Base-by-base conservation (phyloP, 2,888 invertebrate genomes). In the Latheticus oryzae region DNA sequence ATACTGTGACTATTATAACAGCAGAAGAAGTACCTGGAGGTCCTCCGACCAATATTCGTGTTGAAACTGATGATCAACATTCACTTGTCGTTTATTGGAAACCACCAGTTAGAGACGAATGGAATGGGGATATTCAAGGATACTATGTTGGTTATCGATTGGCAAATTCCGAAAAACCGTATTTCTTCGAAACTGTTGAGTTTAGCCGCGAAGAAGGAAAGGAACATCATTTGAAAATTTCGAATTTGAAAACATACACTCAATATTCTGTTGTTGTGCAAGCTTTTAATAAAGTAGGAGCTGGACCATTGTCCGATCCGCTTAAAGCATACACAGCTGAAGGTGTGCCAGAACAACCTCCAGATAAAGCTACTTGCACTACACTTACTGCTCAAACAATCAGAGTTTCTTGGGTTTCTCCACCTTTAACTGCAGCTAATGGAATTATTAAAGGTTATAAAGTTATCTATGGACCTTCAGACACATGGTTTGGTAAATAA, bases 401-500 rank as follows among this genome's bases (percentile, higher is more conserved):
- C 71, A 86, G 95, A 54, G 93, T 97, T 1, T 91, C 93, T 12
- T 97, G 97, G 97, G 90, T 92, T 0, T 94, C 95, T 0, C 97
- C 97, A 0, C 94, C 96, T 24, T 83, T 95, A 1, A 90, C 90
- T 60, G 89, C 94, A 21, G 94, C 96, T 32, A 95, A 97, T 76
- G 97, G 97, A 64, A 89, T 96, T 26, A 94, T 97, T 72, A 95
- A 95, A 77, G 96, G 96, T 7, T 97, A 97, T 82, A 95, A 96
- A 80, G 93, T 95, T 55, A 87, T 95, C 55, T 95, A 94, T 73
- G 93, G 94, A 66, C 93, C 95, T 28, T 92, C 92, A 67, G 92
- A 93, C 63, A 87, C 89, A 62, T 95, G 95, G 95, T 93, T 93
- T 82, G 94, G 91, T 91, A 81, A 84, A 89, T 87, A 75, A 16